Base-by-base conservation (phyloP, 2,797 vertebrate genomes). In the Intellagama lesueurii region DNA sequence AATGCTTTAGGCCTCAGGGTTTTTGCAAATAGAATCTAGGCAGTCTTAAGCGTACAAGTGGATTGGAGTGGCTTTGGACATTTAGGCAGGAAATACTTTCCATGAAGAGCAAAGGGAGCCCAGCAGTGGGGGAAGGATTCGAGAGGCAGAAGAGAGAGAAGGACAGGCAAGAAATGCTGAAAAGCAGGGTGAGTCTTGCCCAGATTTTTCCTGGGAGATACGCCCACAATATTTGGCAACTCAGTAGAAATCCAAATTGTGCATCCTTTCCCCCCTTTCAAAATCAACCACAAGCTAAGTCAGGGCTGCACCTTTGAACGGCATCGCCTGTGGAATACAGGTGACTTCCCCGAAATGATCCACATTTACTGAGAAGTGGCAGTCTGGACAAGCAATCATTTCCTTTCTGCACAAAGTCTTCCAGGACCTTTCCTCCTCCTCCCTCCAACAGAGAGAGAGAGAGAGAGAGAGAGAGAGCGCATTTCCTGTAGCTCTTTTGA, bases 311-410 rank as follows among this genome's bases (percentile, higher is more conserved):
- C 9, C 92, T 92, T 90, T 92, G 90, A 94, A 40, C 92, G 86
- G 72, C 88, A 75, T 19, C 30, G 12, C 80, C 80, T 88, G 9
- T 14, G 2, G 83, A 91, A 92, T 82, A 87, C 92, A 83, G 91
- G 90, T 92, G 92, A 93, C 94, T 93, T 94, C 93, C 49, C 91
- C 92, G 93, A 92, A 93, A 92, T 92, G 84, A 92, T 86, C 91
- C 44, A 17, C 79, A 32, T 40, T 40, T 40, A 40, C 52, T 56
- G 9, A 56, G 14, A 56, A 56, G 52, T 9, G 52, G 52, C 9
- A 2, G 52, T 56, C 52, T 56, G 52, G 52, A 14, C 9, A 56
- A 56, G 52, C 52, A 56, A 12, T 56, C 3, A 14, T 11, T 56
- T 12, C 52, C 52, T 56, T 56, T 56, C 52, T 56, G 52, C 52